Base-by-base conservation (phyloP, 2,113 vertebrate genomes). In the Silurus meridionalis region DNA sequence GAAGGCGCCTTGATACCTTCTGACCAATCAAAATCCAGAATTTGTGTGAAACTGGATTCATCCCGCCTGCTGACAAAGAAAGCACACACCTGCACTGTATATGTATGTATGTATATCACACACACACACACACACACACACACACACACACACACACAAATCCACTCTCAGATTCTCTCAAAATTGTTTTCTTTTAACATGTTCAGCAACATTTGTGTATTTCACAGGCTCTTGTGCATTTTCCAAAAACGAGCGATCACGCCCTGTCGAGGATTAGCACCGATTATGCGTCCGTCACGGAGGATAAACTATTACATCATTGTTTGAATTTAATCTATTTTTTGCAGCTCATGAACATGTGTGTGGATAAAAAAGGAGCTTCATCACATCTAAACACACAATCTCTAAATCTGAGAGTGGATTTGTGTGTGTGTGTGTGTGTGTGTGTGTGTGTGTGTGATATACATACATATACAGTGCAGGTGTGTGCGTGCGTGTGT, bases 331-430 rank as follows among this genome's bases (percentile, higher is more conserved):
- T 48, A 55, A 61, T 80, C 17, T 61, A 46, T 61, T 37, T 19
- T 25, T 21, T 80, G 28, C 57, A 79, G 23, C 19, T 58, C 17
- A 15, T 46, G 58, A 2, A 7, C 9, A 61, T 78, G 77, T 79
- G 25, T n/a, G 2, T 13, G 25, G 57, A 37, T 19, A 37, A 64
- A 77, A 78, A 84, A 0, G 58, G 15, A 3, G 64, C 61, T 55
- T 80, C 25, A 21, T 25, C 75, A 21, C 7, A 63, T 80, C 52
- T 50, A 72, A 84, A 84, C 46, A 53, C 58, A 60, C 66, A n/a
- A 61, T 72, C 75, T 19, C 79, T 50, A 69, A 84, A 66, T 69
- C 58, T 78, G 21, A 23, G 57, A 50, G 58, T 88, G 74, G 79
- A 57, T 86, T 80, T 83, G 53, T 28, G 53, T 28, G 66, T 75